phyloP scores from a whole-genome alignment of 2,888 invertebrate species.

The Seira sanloemensis region DNA sequence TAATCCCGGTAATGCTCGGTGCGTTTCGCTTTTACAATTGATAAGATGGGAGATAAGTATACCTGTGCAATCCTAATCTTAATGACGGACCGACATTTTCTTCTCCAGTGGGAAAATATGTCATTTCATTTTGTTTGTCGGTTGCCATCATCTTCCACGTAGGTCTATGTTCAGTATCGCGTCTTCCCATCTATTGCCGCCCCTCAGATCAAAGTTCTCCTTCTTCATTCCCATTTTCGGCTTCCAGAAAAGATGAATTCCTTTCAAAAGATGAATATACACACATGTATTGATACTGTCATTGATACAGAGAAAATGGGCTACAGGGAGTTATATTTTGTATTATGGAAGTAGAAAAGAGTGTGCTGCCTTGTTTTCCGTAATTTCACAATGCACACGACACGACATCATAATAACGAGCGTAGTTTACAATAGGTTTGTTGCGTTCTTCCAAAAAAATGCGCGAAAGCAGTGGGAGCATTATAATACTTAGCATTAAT shows the following conservation, averaged over 20 bases:
- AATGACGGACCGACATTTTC: not conserved
- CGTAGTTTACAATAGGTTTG: not conserved
- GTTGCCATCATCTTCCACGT: not conserved
- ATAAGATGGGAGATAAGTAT: too few relatives aligned
- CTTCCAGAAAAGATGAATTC: not conserved
- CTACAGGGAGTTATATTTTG: not conserved
- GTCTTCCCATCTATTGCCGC: not conserved
- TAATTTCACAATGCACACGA: not conserved
- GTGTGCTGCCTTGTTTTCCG: not conserved
- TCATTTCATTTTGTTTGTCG: not conserved
- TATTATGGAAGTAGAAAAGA: not conserved
- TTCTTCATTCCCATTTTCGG: not conserved
- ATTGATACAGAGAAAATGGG: conserved; percentile 14
- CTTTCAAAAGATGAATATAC: not conserved
- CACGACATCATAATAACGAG: not conserved
- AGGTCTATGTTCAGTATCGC: not conserved
- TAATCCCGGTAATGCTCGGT: too few relatives aligned
- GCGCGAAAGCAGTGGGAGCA: not conserved
- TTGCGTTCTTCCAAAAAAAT: not conserved
- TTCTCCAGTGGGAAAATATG: not conserved
- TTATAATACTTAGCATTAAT: not conserved
- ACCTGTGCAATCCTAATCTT: too few relatives aligned
- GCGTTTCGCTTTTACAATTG: too few relatives aligned
- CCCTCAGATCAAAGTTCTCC: not conserved
- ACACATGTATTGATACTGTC: conserved; percentile 4